These are phyloP conservation scores for Campopleginae sp. DNA, from an alignment of 2,888 invertebrate species.

Conservation along the genomic window DNA sequence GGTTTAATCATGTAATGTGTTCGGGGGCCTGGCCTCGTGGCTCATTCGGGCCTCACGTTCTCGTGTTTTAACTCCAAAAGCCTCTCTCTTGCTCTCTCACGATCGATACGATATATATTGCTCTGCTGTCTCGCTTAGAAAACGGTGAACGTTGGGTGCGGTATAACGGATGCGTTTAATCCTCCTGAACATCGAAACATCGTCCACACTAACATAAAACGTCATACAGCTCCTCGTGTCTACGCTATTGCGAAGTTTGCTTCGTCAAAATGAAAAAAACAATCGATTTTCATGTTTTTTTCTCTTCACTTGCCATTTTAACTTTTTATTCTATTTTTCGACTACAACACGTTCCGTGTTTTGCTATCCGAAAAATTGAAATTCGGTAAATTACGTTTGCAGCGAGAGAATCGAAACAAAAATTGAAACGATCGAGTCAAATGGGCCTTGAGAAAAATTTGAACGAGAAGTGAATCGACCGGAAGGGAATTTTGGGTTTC, in stretches of 20 bases:
- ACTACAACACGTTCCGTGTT: not conserved
- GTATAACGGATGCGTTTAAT: conserved; percentile 80
- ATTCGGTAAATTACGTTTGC: not conserved
- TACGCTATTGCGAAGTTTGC: not conserved
- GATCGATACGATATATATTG: conserved; percentile 82
- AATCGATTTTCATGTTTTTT: not conserved
- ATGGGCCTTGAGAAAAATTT: not conserved
- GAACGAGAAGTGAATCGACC: not conserved
- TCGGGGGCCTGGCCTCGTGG: conserved; percentile 79
- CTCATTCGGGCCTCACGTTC: conserved; percentile 61
- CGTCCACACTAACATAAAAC: not conserved
- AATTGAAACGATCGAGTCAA: not conserved
- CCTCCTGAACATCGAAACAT: conserved; percentile 74
- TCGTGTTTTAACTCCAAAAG: conserved; percentile 30
- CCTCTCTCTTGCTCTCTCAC: conserved; percentile 58
- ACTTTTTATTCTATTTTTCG: not conserved
- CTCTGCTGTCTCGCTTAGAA: conserved; percentile 70
- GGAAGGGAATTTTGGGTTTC: not conserved
- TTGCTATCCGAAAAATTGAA: not conserved
- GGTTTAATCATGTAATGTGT: conserved; percentile 84
- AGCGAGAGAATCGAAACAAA: not conserved
- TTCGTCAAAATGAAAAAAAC: not conserved
- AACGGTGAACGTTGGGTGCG: conserved; percentile 72
- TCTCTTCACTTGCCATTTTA: not conserved
- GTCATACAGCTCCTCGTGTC: not conserved